Evolutionary conservation across 2,113 vertebrate genomes (phyloP).

Genomic region (Eira barbara): DNA sequence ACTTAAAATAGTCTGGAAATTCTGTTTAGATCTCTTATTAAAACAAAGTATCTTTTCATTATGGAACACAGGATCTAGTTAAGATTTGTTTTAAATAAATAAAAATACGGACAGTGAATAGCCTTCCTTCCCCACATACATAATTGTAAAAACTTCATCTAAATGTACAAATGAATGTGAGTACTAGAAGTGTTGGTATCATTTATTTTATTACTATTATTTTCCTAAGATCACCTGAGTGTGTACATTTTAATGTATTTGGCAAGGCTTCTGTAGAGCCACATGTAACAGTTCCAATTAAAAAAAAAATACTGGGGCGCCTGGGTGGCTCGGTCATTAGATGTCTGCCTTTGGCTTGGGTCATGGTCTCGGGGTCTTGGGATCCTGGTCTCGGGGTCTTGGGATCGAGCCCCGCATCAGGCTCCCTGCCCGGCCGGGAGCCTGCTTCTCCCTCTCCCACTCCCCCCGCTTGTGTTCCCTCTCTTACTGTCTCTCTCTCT

Average conservation of each 20-base stretch:
- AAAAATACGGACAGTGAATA: not conserved
- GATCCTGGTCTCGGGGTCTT: too few species aligned
- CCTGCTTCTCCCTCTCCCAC: too few species aligned
- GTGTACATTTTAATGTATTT: not conserved
- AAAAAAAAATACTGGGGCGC: too few species aligned
- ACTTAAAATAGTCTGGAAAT: conserved; percentile 5
- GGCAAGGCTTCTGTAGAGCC: not conserved
- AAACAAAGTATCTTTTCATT: not conserved
- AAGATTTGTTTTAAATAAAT: not conserved
- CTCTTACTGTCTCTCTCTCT: too few species aligned
- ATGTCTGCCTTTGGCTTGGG: too few species aligned
- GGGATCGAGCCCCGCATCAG: too few species aligned
- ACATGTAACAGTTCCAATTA: not conserved
- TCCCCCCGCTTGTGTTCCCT: too few species aligned
- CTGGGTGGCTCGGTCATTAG: too few species aligned
- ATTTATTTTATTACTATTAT: not conserved
- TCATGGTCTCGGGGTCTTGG: too few species aligned
- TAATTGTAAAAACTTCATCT: not conserved
- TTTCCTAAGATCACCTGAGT: not conserved
- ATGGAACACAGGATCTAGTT: not conserved
- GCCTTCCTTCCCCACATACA: not conserved
- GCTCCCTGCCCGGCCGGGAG: too few species aligned
- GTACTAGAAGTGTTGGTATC: not conserved
- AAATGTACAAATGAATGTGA: not conserved
- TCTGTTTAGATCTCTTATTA: not conserved